Base-by-base conservation (phyloP, 1,140 invertebrate genomes). In the Brachionus rotundiformis region DNA sequence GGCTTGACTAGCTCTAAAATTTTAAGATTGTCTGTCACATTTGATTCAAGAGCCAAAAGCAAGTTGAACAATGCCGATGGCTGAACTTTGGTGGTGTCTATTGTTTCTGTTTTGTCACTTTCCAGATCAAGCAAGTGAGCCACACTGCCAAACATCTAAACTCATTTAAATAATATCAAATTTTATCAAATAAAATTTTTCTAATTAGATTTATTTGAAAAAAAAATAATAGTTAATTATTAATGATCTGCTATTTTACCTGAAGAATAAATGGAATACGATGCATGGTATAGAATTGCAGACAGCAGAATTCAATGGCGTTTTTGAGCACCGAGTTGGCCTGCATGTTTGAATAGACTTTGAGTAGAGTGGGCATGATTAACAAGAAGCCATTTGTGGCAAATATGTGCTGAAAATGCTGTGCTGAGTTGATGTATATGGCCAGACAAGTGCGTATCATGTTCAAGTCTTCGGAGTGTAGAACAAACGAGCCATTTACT, bases 361-460 rank as follows among this genome's bases (percentile, higher is more conserved):
- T 93, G 41, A 99, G 87, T 11, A 99, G 88, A 0, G 96, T 98
- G 23, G 97, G 97, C 92, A 99, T 98, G 73, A 99, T 96, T 83
- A 98, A 90, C 29, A 98, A 90, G 86, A 98, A 99, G 3, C 93
- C 96, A 87, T 98, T 98, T 4, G 94, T 95, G 5, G 96, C 96
- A 88, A 99, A 99, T 71, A 99, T 95, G 85, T 98, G 98, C 88
- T 98, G 98, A 86, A 99, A 99, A 89, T 98, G 96, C 83, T 95
- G 95, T 2, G 95, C 94, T 2, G 95, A 95, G 87, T 98, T 98
- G 77, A 99, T 95, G 84, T 96, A 98, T 0, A 95, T 96, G 0
- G 96, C 95, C 87, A 97, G 93, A 31, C 97, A 96, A 86, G 95
- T 94, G 86, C 98, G 90, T 29, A 99, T 90, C 84, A 99, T 95